Conservation (phyloP, 2,888 invertebrate genomes). For the Microplitis manilae region DNA sequence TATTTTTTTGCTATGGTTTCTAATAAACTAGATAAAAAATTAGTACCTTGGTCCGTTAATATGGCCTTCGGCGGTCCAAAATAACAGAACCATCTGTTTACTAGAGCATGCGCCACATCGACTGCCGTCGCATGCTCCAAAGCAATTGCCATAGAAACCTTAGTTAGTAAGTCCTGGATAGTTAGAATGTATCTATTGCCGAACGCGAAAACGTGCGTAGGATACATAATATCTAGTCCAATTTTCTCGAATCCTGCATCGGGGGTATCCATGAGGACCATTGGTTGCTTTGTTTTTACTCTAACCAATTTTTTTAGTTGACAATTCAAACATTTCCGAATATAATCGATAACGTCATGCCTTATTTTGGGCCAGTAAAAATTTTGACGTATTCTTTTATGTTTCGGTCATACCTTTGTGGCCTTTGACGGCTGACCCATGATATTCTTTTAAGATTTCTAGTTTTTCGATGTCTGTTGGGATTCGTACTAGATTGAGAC, state of each 20-base stretch:
- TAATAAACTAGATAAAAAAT: neutral
- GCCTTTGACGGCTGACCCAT: constrained; percentile 36
- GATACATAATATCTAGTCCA: constrained; percentile 19
- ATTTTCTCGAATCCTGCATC: constrained; percentile 36
- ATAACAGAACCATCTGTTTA: neutral
- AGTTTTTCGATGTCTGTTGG: constrained; percentile 21
- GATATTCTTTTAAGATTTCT: constrained; percentile 38
- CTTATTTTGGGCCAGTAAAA: neutral
- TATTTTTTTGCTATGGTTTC: constrained; percentile 18
- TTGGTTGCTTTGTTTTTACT: constrained; percentile 16
- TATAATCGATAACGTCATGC: neutral
- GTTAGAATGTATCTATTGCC: neutral
- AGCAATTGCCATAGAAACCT: neutral
- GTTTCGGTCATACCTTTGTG: constrained; percentile 45
- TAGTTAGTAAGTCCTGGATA: too few relatives aligned
- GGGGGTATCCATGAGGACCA: constrained; percentile 23
- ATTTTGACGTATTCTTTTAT: neutral
- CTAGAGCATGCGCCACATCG: neutral
- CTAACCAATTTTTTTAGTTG: constrained; percentile 15
- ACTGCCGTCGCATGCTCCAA: constrained; percentile 4
- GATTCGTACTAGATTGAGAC: constrained; percentile 16
- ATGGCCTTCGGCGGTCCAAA: neutral
- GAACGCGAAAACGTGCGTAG: neutral
- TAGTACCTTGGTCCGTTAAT: constrained; percentile 11
- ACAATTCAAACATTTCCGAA: neutral